Conservation (phyloP, 2,113 vertebrate species). For the Maccullochella peelii region DNA sequence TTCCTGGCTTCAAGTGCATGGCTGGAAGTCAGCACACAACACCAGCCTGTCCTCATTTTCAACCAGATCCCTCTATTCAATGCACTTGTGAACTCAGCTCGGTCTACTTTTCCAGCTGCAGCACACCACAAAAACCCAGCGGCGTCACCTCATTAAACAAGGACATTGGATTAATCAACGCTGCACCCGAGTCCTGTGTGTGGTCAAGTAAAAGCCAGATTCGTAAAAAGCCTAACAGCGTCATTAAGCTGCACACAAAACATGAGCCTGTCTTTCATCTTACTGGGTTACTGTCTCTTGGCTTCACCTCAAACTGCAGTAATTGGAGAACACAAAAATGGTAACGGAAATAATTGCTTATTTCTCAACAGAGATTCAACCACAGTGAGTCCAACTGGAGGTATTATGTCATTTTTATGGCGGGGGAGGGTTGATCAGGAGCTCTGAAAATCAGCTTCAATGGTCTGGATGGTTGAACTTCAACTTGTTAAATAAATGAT, state of each 20-base stretch:
- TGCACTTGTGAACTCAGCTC: constrained; percentile 51
- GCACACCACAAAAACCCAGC: constrained; percentile 51
- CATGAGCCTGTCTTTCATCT: not conserved
- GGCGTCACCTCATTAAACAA: constrained; percentile 61
- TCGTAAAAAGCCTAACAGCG: not conserved
- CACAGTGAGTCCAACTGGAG: not conserved
- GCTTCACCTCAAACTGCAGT: constrained; percentile 32
- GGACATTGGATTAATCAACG: constrained; percentile 54
- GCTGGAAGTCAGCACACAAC: constrained; percentile 33
- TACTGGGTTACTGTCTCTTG: constrained; percentile 22
- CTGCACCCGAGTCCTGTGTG: constrained; percentile 18
- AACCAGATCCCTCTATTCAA: not conserved
- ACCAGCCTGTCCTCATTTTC: constrained; percentile 51
- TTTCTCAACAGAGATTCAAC: not conserved
- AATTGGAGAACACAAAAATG: not conserved
- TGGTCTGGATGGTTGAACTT: not conserved
- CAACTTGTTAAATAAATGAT: not conserved
- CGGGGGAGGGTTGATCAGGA: not conserved
- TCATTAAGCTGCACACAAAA: constrained; percentile 32
- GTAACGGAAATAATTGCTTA: not conserved
- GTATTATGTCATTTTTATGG: not conserved
- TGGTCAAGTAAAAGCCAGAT: constrained; percentile 17
- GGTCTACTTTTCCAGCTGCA: constrained; percentile 58
- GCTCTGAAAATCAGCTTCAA: not conserved
- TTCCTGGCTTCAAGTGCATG: not conserved